Evolutionary conservation across 2,888 invertebrate genomes (phyloP), one percentile per base, ranked within the genome.

Genomic region (Schizotus pectinicornis): DNA sequence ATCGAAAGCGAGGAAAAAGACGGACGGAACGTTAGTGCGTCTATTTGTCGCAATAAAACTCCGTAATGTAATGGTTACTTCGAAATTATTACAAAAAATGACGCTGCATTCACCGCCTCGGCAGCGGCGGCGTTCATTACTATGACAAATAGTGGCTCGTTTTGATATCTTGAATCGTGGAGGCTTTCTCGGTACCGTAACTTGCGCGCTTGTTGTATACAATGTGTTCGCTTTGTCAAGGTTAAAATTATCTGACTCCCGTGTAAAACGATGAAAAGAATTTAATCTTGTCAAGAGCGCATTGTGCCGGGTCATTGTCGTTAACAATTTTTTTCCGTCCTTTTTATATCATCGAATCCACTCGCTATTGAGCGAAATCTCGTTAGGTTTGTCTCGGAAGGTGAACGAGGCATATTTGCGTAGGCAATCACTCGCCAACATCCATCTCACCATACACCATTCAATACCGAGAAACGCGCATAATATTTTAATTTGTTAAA

Each of bases 71-170:
- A 54, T 54, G 54, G 39, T 54, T 54, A 53, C 46, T 43, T 53
- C 46, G 45, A 53, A 53, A 53, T 53, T 53, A 53, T 53, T 54
- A 35, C 47, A 57, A 59, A 66, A 22, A 62, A 66, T 53, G 39
- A 39, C n/a, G 58, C 34, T 56, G 52, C 61, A 59, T 61, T 62
- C 50, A 56, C 63, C 53, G 52, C 58, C 31, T 22, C 22, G 22
- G 22, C 22, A 22, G 5, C 22, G 22, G 61, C 52, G 55, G 62
- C 48, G 63, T 55, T 64, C 62, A 64, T 66, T 62, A 56, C 56
- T 61, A 66, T 64, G 66, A 64, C 63, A 65, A 65, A 65, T 65
- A 62, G 63, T 61, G 63, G 63, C 65, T 65, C 62, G 62, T 63
- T 63, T 48, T 63, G 63, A 65, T 65, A 63, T 65, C 63, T 61